A percentile compares a stretch with the other conserved stretches of the same genome.
These are phyloP conservation scores for Chiloscyllium punctatum DNA, from an alignment of 2,797 vertebrate species.

Conservation along the genomic window DNA sequence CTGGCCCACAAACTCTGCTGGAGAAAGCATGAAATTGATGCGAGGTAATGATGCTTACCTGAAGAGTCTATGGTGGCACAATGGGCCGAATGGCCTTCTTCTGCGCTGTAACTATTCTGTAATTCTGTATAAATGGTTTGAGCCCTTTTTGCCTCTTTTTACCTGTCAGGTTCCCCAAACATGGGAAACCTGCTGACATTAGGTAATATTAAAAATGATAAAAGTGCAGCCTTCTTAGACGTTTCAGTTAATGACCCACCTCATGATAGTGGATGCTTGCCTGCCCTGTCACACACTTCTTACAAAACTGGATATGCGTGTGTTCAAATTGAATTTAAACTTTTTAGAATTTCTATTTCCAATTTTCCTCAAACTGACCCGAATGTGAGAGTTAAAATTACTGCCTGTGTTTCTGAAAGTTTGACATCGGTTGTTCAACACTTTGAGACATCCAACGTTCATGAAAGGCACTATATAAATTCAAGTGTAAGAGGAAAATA, in stretches of 20 bases:
- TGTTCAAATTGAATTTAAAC: not conserved
- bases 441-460: not conserved
- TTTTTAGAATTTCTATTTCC: not conserved
- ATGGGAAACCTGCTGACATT: not conserved
- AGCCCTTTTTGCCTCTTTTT: not conserved
- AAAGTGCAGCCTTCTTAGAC: not conserved
- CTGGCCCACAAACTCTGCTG: not conserved
- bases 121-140: no score
- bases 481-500: not conserved
- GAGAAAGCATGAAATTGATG: no score
- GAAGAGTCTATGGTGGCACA: no score
- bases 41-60: no score
- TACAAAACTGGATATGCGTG: not conserved
- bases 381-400: not conserved
- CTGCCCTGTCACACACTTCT: not conserved
- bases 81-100: no score
- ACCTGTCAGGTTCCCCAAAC: not conserved
- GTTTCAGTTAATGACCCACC: not conserved
- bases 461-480: not conserved
- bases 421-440: not conserved
- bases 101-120: no score
- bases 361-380: not conserved
- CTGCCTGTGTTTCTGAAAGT: not conserved
- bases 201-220: not conserved
- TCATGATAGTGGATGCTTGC: not conserved